phyloP scores from a whole-genome alignment of 2,113 vertebrate genomes.

The Pteruthius melanotis region DNA sequence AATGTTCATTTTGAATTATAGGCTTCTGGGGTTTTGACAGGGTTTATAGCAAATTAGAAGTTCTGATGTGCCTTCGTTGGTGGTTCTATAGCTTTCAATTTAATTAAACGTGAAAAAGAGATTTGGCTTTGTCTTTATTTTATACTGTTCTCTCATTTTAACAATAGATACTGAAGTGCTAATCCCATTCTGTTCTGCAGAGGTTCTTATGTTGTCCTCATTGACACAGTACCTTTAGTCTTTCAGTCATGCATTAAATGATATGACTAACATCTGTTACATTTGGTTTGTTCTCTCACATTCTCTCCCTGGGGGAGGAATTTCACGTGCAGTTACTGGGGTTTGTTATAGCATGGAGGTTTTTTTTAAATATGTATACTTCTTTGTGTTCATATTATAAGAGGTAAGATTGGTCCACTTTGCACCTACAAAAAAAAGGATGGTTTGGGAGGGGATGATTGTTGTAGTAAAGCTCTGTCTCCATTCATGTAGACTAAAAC shows the following conservation, averaged over 20 bases:
- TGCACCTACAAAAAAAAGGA: not conserved
- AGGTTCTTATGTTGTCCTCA: not conserved
- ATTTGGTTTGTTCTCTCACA: not conserved
- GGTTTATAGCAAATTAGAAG: not conserved
- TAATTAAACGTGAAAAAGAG: not conserved
- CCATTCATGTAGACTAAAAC: not conserved
- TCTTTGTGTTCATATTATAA: not conserved
- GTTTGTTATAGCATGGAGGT: not conserved
- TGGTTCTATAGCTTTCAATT: not conserved
- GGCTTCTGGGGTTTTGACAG: not conserved
- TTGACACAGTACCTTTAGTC: not conserved
- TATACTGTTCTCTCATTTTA: not conserved
- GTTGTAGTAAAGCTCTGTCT: not conserved
- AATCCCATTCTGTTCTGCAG: not conserved
- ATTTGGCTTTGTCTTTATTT: not conserved
- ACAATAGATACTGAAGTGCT: not conserved
- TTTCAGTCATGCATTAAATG: conserved; percentile 53
- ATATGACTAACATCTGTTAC: conserved; percentile 37
- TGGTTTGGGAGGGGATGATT: not conserved
- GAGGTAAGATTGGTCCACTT: not conserved
- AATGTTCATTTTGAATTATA: not conserved
- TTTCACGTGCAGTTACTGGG: not conserved
- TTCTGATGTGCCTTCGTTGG: not conserved
- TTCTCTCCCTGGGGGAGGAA: conserved; percentile 8
- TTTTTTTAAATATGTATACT: not conserved